A percentile compares a stretch with the other conserved stretches of the same genome.
phyloP scores from a whole-genome alignment of 2,888 invertebrate genomes.

The Gerris lacustris region DNA sequence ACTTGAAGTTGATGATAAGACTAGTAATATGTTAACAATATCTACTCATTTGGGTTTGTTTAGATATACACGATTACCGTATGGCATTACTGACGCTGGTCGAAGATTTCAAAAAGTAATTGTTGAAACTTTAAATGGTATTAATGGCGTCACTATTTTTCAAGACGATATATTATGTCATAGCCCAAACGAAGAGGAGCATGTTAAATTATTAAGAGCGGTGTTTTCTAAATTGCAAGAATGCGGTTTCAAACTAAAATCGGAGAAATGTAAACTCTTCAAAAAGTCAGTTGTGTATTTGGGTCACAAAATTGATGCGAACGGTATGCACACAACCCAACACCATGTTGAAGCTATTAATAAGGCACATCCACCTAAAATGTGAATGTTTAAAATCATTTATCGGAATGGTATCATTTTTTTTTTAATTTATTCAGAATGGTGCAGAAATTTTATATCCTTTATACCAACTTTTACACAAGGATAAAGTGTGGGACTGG shows the following conservation, averaged over 20 bases:
- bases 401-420: constrained; percentile 10
- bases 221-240: background rate
- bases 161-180: constrained; percentile 18
- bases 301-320: constrained; percentile 10
- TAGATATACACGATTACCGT: constrained; percentile 27
- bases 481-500: background rate
- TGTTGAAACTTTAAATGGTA: constrained; percentile 7
- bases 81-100: constrained; percentile 30
- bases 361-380: constrained; percentile 11
- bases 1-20: constrained; percentile 31
- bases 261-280: constrained; percentile 17
- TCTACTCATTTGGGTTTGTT: constrained; percentile 34
- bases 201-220: constrained; percentile 7
- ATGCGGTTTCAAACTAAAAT: constrained; percentile 16
- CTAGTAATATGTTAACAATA: constrained; percentile 32
- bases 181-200: constrained; percentile 10
- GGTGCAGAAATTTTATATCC: constrained; percentile 4
- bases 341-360: constrained; percentile 1
- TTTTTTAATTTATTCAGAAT: constrained; percentile 3
- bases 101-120: constrained; percentile 19
- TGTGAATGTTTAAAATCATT: constrained; percentile 6
- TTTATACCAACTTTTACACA: constrained; percentile 14
- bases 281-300: constrained; percentile 6
- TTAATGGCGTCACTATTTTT: constrained; percentile 13
- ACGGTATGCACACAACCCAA: background rate